A percentile compares a stretch with the other conserved stretches of the same genome.
Conservation (phyloP, 2,797 vertebrate species). For the Brotula barbata region DNA sequence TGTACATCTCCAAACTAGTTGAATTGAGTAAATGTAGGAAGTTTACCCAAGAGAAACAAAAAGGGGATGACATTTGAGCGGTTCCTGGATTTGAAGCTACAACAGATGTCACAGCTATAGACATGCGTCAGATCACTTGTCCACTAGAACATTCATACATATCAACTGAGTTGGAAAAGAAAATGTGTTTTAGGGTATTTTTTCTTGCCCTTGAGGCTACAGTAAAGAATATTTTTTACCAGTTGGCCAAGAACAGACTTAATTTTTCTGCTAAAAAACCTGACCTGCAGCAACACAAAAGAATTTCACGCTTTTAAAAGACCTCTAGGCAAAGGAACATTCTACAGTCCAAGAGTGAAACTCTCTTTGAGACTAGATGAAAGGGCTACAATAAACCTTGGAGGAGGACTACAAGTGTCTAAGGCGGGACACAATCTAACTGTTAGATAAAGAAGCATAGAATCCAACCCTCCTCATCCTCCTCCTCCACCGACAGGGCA, state of each 20-base stretch:
- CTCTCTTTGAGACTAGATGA: background rate
- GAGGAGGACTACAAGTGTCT: conserved; percentile 25
- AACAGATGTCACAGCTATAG: too few species aligned
- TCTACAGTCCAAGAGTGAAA: background rate
- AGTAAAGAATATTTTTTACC: background rate
- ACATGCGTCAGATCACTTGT: too few species aligned
- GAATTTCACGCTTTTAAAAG: background rate
- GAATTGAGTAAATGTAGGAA: background rate
- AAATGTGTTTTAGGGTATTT: background rate
- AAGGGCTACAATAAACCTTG: conserved; percentile 13
- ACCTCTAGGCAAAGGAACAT: background rate
- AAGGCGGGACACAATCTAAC: conserved; percentile 39
- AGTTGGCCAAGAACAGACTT: background rate
- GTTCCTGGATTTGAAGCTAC: too few species aligned
- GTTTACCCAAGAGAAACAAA: too few species aligned
- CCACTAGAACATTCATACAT: too few species aligned
- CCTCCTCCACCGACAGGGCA: conserved; percentile 39
- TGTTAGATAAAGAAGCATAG: conserved; percentile 38
- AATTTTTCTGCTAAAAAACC: background rate
- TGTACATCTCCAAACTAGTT: background rate
- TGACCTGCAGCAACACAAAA: background rate
- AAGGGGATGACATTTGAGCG: too few species aligned
- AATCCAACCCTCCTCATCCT: conserved; percentile 31
- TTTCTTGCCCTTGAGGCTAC: background rate
- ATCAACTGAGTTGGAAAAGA: too few species aligned